Percentiles rank a stretch among this genome's conserved stretches.
Evolutionary conservation across 2,113 vertebrate species (phyloP).

Genomic region (rat (Rattus norvegicus)): GRCr8 NC_086019.1:86182501-86183000

Average conservation of each 20-base stretch:
- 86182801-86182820: background rate
- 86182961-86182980: background rate
- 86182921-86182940: background rate
- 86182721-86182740: conserved; percentile 76
- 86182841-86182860: background rate
- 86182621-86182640: conserved; percentile 76
- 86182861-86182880: background rate
- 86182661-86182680: conserved; percentile 60
- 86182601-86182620: conserved; percentile 77
- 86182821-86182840: background rate
- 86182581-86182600: conserved; percentile 79
- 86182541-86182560: conserved; percentile 82
- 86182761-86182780: background rate
- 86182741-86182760: conserved; percentile 21
- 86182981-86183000: no score
- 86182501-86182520: conserved; percentile 75
- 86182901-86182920: background rate
- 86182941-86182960: background rate
- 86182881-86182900: no score
- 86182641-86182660: conserved; percentile 60
- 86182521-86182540: conserved; percentile 77
- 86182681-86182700: conserved; percentile 73
- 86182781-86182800: background rate
- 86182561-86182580: conserved; percentile 80
- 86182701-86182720: conserved; percentile 51